Percentiles rank a stretch among this genome's conserved stretches.
Conservation (phyloP, 2,797 vertebrate genomes). For the Ctenopoma kingsleyae region DNA sequence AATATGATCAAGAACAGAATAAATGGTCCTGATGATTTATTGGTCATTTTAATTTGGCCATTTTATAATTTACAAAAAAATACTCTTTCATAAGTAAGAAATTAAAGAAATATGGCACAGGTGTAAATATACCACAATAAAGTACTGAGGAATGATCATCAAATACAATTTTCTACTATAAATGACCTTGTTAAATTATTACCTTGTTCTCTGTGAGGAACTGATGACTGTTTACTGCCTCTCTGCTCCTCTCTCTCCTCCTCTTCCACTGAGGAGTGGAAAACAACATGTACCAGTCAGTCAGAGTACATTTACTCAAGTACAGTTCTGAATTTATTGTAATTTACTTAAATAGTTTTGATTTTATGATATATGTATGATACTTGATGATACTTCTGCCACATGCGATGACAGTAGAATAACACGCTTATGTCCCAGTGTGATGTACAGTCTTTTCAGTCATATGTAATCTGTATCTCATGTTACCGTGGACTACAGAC, state of each 20-base stretch:
- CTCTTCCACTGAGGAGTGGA: constrained; percentile 46
- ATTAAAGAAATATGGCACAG: too few relatives aligned
- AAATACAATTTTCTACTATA: neutral
- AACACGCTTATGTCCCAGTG: neutral
- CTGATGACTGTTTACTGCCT: constrained; percentile 29
- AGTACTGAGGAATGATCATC: neutral
- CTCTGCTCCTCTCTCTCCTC: constrained; percentile 44
- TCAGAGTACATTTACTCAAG: neutral
- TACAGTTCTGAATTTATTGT: too few relatives aligned
- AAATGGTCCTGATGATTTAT: too few relatives aligned
- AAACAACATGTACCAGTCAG: neutral
- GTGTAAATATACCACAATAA: too few relatives aligned
- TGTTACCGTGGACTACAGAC: constrained; percentile 53
- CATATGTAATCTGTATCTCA: neutral
- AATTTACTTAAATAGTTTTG: too few relatives aligned
- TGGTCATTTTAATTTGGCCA: too few relatives aligned
- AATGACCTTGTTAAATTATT: constrained; percentile 43
- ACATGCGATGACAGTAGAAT: too few relatives aligned
- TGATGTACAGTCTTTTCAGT: neutral
- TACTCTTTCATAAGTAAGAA: too few relatives aligned
- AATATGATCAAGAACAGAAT: too few relatives aligned
- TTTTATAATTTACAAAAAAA: too few relatives aligned
- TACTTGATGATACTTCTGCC: too few relatives aligned
- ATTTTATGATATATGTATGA: too few relatives aligned
- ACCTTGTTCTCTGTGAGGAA: constrained; percentile 16